Evolutionary conservation across 2,888 invertebrate genomes (phyloP).

Genomic region (Tineola bisselliella): DNA sequence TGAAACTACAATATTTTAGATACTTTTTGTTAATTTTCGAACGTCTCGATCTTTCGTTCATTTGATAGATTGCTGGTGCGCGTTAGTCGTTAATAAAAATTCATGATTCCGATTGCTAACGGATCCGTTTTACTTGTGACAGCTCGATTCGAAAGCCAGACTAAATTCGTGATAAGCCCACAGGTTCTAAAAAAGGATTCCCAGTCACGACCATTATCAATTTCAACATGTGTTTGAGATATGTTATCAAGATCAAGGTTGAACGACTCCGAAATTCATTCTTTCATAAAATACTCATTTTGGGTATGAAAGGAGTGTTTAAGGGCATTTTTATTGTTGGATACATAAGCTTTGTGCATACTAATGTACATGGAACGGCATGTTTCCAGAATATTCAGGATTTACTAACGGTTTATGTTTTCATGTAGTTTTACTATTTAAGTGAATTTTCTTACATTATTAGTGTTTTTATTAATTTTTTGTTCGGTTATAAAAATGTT

Average conservation of each 20-base stretch:
- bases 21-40: too few relatives aligned
- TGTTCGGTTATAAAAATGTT: background rate
- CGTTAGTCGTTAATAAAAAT: too few relatives aligned
- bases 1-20: too few relatives aligned
- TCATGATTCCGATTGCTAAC: too few relatives aligned
- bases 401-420: background rate
- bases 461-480: background rate
- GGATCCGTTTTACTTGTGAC: too few relatives aligned
- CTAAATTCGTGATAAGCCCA: too few relatives aligned
- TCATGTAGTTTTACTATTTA: background rate
- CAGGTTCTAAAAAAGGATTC: background rate
- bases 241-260: conserved; percentile 2
- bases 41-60: too few relatives aligned
- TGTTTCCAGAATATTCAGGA: background rate
- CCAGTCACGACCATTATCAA: background rate
- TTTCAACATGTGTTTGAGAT: background rate
- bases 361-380: background rate
- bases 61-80: too few relatives aligned
- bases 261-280: conserved; percentile 1
- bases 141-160: too few relatives aligned
- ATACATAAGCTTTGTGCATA: conserved; percentile 33
- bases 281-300: conserved; percentile 3
- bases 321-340: conserved; percentile 39
- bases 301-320: conserved; percentile 26
- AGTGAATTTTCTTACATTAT: background rate